Evolutionary conservation across 2,888 invertebrate species (phyloP).

Genomic region (Pollenia labialis): DNA sequence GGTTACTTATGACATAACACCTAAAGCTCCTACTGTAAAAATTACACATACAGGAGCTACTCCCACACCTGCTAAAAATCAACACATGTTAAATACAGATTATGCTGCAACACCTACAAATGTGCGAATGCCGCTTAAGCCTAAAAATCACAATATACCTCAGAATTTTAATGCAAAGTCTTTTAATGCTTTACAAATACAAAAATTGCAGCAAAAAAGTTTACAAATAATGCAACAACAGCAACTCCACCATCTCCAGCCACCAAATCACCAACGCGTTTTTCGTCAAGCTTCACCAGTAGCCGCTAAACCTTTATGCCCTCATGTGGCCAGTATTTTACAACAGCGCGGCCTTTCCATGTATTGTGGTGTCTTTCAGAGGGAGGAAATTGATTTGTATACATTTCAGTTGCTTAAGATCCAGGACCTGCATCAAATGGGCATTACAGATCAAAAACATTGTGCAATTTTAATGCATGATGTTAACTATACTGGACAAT

Average conservation of each 20-base stretch:
- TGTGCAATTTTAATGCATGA: constrained; percentile 54
- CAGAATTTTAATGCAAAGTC: constrained; percentile 34
- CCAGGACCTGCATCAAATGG: constrained; percentile 77
- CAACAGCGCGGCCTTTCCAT: constrained; percentile 74
- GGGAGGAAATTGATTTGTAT: constrained; percentile 79
- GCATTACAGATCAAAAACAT: constrained; percentile 77
- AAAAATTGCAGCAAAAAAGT: constrained; percentile 39
- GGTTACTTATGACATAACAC: not conserved
- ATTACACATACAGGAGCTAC: constrained; percentile 23
- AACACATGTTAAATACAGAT: not conserved
- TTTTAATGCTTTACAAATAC: constrained; percentile 11
- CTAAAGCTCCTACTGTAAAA: constrained; percentile 34
- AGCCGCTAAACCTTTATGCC: constrained; percentile 47
- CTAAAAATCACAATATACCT: constrained; percentile 37
- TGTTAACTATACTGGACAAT: constrained; percentile 42
- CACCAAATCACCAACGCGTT: not conserved
- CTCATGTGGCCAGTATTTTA: constrained; percentile 56
- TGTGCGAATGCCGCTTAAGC: constrained; percentile 52
- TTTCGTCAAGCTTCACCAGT: constrained; percentile 64
- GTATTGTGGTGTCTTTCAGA: constrained; percentile 77
- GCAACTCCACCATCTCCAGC: not conserved
- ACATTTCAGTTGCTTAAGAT: constrained; percentile 76
- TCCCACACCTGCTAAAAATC: not conserved
- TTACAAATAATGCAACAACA: constrained; percentile 10
- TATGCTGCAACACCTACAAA: constrained; percentile 54